Percentiles rank a stretch among this genome's conserved stretches.
phyloP scores from a whole-genome alignment of 1,140 invertebrate species.

The Proctacanthus coquilletti region DNA sequence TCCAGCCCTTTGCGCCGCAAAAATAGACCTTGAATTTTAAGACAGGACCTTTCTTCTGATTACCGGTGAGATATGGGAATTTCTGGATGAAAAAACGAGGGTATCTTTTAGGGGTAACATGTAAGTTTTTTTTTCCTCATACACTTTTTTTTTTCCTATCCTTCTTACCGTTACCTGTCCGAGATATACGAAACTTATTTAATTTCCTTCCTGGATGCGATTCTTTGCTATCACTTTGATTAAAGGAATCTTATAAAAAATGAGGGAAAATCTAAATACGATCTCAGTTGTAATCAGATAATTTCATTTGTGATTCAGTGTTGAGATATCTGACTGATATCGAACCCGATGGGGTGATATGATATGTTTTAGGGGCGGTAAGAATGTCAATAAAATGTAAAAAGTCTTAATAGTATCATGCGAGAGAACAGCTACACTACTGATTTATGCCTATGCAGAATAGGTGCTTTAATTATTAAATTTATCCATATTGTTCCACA shows the following conservation, averaged over 20 bases:
- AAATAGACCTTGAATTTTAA: not conserved
- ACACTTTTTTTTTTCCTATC: no score
- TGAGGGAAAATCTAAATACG: not conserved
- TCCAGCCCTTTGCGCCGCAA: not conserved
- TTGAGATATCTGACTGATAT: not conserved
- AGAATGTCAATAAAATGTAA: not conserved
- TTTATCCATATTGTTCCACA: not conserved
- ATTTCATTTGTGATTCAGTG: not conserved
- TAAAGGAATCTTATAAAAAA: not conserved
- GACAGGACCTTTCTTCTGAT: not conserved
- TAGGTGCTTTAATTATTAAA: not conserved
- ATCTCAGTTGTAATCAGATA: not conserved
- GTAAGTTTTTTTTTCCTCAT: not conserved
- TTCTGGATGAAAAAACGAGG: not conserved
- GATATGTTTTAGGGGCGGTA: not conserved
- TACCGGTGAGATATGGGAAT: not conserved
- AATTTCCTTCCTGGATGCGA: not conserved
- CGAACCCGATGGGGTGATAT: no score
- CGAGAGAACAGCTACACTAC: constrained; percentile 1
- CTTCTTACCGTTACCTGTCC: no score
- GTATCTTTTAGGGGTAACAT: not conserved
- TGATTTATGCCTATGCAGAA: no score
- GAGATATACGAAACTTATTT: constrained; percentile 1
- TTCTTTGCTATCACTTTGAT: no score
- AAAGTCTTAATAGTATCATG: not conserved